A percentile compares a stretch with the other conserved stretches of the same genome.
phyloP scores from a whole-genome alignment of 1,140 invertebrate species.

The Drosophila hydei region DNA sequence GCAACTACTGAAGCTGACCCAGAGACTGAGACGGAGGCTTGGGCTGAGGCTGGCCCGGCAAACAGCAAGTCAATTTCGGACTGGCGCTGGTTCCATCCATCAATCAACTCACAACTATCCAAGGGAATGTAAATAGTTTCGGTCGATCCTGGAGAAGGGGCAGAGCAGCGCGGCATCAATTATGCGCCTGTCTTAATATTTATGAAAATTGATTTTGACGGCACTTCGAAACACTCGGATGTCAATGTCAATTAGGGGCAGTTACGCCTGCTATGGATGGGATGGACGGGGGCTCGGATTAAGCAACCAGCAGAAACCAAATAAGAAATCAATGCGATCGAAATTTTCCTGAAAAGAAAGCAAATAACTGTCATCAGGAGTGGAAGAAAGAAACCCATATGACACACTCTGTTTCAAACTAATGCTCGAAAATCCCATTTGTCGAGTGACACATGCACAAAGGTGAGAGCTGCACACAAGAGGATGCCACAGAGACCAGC shows the following conservation, averaged over 20 bases:
- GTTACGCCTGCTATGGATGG: conserved; percentile 43
- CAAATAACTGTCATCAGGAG: background rate
- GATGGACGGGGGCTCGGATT: conserved; percentile 1
- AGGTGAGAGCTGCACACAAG: background rate
- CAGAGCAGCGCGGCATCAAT: conserved; percentile 58
- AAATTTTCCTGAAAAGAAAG: background rate
- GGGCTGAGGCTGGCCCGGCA: background rate
- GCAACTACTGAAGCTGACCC: conserved; percentile 11
- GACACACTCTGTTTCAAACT: conserved; percentile 13
- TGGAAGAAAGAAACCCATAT: background rate
- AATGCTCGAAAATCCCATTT: conserved; percentile 55
- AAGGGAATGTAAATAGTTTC: conserved; percentile 59
- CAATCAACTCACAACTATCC: conserved; percentile 63
- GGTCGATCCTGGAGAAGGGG: conserved; percentile 14
- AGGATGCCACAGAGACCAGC: conserved; percentile 32
- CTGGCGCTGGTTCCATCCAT: conserved; percentile 60
- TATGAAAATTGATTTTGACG: conserved; percentile 78
- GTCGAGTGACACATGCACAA: conserved; percentile 31
- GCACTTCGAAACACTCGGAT: conserved; percentile 55
- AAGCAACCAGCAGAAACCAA: conserved; percentile 14
- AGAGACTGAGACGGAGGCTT: background rate
- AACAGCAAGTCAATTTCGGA: conserved; percentile 37
- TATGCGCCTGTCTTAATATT: conserved; percentile 79
- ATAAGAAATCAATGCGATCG: background rate
- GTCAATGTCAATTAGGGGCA: conserved; percentile 73